These are phyloP conservation scores for Goniozus legneri DNA, from an alignment of 1,140 invertebrate species.

Conservation along the genomic window DNA sequence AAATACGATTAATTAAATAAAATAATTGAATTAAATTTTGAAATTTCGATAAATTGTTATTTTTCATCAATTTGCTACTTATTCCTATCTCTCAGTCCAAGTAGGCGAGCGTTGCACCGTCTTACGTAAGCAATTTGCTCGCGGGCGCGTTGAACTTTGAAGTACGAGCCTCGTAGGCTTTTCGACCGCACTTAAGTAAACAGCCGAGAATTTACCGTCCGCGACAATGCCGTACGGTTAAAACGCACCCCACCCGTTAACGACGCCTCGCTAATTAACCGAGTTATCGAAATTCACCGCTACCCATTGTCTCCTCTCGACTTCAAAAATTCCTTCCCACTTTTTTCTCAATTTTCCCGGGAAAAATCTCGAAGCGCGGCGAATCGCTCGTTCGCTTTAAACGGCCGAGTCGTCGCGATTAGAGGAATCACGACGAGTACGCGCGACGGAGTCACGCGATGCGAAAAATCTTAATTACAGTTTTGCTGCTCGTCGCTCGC, in stretches of 20 bases:
- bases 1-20: too few species aligned
- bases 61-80: conserved; percentile 6
- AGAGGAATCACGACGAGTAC: not conserved
- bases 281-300: too few species aligned
- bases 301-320: too few species aligned
- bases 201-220: not conserved
- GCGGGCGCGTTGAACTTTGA: not conserved
- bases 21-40: too few species aligned
- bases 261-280: too few species aligned
- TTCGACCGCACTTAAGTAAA: not conserved
- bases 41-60: too few species aligned
- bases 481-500: too few species aligned
- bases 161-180: not conserved
- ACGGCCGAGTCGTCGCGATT: not conserved
- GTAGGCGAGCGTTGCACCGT: not conserved
- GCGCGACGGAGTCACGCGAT: too few species aligned
- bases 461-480: too few species aligned
- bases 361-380: not conserved
- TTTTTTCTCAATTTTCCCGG: not conserved
- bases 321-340: not conserved
- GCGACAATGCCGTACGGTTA: not conserved
- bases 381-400: not conserved
- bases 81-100: not conserved
- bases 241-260: not conserved
- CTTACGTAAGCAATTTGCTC: not conserved